Conservation (phyloP, 2,113 vertebrate species). For the Bubalus kerabau region DNA sequence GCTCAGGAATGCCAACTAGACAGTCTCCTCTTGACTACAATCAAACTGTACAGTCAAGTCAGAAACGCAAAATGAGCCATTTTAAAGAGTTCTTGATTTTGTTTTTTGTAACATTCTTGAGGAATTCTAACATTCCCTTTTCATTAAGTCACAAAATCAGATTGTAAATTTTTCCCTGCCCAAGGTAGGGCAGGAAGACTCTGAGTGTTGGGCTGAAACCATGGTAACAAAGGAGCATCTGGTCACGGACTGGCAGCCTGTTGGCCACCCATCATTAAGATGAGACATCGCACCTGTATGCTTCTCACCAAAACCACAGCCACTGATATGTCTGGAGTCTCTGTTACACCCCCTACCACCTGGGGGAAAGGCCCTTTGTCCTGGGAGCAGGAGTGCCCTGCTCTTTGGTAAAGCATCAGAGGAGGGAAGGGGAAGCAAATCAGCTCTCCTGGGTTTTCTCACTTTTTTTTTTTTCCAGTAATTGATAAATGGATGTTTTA, state of each 20-base stretch:
- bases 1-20: not conserved
- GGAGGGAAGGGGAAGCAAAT: not conserved
- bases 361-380: not conserved
- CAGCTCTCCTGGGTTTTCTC: not conserved
- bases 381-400: not conserved
- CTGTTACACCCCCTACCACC: not conserved
- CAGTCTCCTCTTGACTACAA: not conserved
- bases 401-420: not conserved
- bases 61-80: not conserved
- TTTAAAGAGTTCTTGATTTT: not conserved
- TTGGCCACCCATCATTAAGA: not conserved
- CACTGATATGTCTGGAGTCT: not conserved
- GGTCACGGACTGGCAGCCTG: not conserved
- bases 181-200: not conserved
- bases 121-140: slow-evolving; percentile 8
- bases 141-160: not conserved
- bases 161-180: not conserved
- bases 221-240: not conserved
- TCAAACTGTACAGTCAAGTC: not conserved
- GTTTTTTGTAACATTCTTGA: not conserved
- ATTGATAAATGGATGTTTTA: not conserved
- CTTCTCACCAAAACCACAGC: not conserved
- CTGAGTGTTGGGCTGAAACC: not conserved
- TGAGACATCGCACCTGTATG: not conserved
- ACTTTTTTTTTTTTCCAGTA: not conserved